Evolutionary conservation across 2,113 vertebrate genomes (phyloP), one percentile per base, ranked within the genome.

Genomic region (Oreochromis aureus): DNA sequence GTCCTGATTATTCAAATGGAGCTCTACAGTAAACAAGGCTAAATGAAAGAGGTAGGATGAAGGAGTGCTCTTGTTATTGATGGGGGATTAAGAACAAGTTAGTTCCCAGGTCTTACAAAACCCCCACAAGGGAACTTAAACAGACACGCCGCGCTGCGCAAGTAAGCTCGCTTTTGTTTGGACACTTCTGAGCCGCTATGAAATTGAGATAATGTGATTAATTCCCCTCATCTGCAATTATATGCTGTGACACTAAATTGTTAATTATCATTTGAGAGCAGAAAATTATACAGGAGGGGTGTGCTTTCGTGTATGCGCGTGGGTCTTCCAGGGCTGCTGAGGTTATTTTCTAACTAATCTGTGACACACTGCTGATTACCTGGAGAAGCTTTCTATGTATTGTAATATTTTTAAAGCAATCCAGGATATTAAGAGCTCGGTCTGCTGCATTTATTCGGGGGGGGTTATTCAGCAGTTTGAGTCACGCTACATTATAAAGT

Each of bases 161-260:
- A 82, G 27, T 24, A 80, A 80, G 86, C 84, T 8, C 22, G 3
- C 51, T 78, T 89, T 85, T 91, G 71, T 90, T 92, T 86, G 61
- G 84, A 89, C 87, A 80, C 81, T 82, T 88, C 85, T 80, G 80
- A 91, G 53, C 53, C 46, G 5, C 89, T 87, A 24, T 84, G 86
- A 90, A 94, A 93, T 91, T 79, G 39, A 87, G 88, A 91, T 92
- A 90, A 90, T 92, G 90, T 56, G 91, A 95, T 94, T 93, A 92
- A 93, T 91, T 93, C 54, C 48, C 81, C 69, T 84, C 73, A 58
- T 91, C 87, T 89, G 82, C 89, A 92, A 94, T 94, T 90, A 91
- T 86, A 44, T 39, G 85, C 86, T 85, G 84, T 46, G 88, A 87
- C 86, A 81, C 80, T 24, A 91, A 87, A 86, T 86, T 92, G 83